Conservation (phyloP, 2,888 invertebrate species). For the Scotopteryx bipunctaria region DNA sequence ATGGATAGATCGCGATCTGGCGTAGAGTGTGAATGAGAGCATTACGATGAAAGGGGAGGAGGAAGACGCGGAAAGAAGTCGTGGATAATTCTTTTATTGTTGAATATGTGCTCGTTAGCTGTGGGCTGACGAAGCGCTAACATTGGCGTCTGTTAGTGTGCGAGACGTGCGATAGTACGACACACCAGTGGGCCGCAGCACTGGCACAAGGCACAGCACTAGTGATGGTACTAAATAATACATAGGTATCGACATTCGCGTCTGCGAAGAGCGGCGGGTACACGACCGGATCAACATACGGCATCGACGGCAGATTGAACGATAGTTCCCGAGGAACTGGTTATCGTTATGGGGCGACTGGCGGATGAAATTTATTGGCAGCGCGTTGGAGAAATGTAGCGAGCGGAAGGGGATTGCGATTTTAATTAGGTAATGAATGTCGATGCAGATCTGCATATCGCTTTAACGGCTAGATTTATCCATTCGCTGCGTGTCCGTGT, state of each 20-base stretch:
- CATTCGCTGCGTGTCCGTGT: slow-evolving; percentile 69
- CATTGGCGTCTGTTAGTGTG: slow-evolving; percentile 57
- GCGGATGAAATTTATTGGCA: slow-evolving; percentile 83
- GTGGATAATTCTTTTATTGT: slow-evolving; percentile 81
- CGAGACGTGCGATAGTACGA: slow-evolving; percentile 33
- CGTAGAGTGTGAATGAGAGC: slow-evolving; percentile 81
- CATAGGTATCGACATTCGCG: slow-evolving; percentile 79
- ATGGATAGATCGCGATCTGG: slow-evolving; percentile 79
- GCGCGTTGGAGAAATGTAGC: slow-evolving; percentile 82
- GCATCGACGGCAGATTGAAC: slow-evolving; percentile 83
- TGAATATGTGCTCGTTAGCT: slow-evolving; percentile 83
- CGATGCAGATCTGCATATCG: slow-evolving; percentile 83
- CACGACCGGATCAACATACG: slow-evolving; percentile 83
- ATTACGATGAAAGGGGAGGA: slow-evolving; percentile 66
- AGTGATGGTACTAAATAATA: slow-evolving; percentile 79
- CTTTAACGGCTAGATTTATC: slow-evolving; percentile 81
- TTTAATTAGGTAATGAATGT: slow-evolving; percentile 84
- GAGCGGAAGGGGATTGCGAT: slow-evolving; percentile 83
- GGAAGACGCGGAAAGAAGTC: slow-evolving; percentile 62
- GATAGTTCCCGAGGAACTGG: slow-evolving; percentile 84
- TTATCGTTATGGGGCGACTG: slow-evolving; percentile 83
- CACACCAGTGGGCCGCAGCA: slow-evolving; percentile 46
- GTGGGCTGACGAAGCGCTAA: slow-evolving; percentile 68
- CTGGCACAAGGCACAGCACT: slow-evolving; percentile 51
- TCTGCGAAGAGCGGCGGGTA: slow-evolving; percentile 80